Evolutionary conservation across 2,888 invertebrate species (phyloP), one percentile per base, ranked within the genome.

Genomic region (Phymatocera aterrima): DNA sequence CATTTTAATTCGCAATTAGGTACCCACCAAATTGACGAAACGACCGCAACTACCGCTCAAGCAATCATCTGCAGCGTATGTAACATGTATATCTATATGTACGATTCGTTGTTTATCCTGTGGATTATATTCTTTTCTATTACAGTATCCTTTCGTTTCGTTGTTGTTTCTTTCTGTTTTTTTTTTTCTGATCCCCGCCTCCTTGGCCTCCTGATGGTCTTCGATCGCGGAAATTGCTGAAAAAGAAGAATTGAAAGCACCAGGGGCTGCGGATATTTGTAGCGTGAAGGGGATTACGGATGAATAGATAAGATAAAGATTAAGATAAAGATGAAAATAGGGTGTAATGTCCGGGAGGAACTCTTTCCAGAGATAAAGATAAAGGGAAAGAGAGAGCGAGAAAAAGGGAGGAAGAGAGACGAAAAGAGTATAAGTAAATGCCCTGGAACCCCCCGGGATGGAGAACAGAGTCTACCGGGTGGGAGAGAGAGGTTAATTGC

Each of bases 401-500:
- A 40, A n/a, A 40, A 5, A 40, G 1, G 24, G 46, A 34, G 54
- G 18, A 54, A n/a, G 24, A 51, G 70, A 48, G 46, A 8, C 3
- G 48, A 37, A 40, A 18, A 28, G 54, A 57, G 54, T 24, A n/a
- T n/a, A 1, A 57, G 75, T 48, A 4, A 40, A 72, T 51, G 34
- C 8, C 28, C 21, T 15, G 60, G 75, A 54, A 60, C 15, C 21
- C 57, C 10, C 15, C 28, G 60, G 18, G 54, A n/a, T n/a, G n/a
- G n/a, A n/a, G n/a, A n/a, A n/a, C n/a, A n/a, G n/a, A n/a, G n/a
- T n/a, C n/a, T n/a, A n/a, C n/a, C n/a, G n/a, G 28, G 24, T 37
- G 31, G 34, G n/a, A 31, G 54, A 77, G 31, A 37, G 79, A 78
- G 78, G 80, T 82, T 84, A 83, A 84, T 83, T 81, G 82, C 57